Percentiles rank a stretch among this genome's conserved stretches.
Evolutionary conservation across 2,888 invertebrate genomes (phyloP).

Genomic region (Athetis lepigone): DNA sequence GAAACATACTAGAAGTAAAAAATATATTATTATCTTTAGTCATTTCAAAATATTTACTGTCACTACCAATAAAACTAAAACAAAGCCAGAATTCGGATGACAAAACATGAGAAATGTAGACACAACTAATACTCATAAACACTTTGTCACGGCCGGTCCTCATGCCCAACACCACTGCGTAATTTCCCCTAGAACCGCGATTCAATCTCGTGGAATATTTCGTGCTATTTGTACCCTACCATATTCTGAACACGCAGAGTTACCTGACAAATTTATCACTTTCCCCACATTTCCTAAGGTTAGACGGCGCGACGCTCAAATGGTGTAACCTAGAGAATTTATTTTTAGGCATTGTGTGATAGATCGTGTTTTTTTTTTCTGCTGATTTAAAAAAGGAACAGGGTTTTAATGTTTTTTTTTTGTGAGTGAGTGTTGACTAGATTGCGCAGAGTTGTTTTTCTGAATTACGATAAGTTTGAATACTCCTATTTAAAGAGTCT

Average conservation of each 20-base stretch:
- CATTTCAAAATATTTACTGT: too few species aligned
- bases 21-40: too few species aligned
- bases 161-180: slow-evolving; percentile 57
- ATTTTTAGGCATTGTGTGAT: slow-evolving; percentile 40
- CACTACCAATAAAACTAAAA: too few species aligned
- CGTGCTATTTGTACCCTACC: slow-evolving; percentile 78
- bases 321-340: slow-evolving; percentile 49
- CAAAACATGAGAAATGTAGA: slow-evolving; percentile 45
- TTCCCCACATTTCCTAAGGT: slow-evolving; percentile 74
- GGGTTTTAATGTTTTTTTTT: too few species aligned
- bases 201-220: slow-evolving; percentile 86
- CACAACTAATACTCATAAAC: slow-evolving; percentile 60
- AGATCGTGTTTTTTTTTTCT: slow-evolving; percentile 32
- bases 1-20: too few species aligned
- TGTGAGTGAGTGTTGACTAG: too few species aligned
- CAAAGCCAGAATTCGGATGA: slow-evolving; percentile 19
- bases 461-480: too few species aligned
- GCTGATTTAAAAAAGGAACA: too few species aligned
- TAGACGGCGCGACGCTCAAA: slow-evolving; percentile 43
- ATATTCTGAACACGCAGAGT: slow-evolving; percentile 84
- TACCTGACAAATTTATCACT: slow-evolving; percentile 89
- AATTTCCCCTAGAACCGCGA: slow-evolving; percentile 78
- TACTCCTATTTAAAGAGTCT: too few species aligned
- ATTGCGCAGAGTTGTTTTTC: too few species aligned
- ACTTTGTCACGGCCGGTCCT: slow-evolving; percentile 53